Evolutionary conservation across 2,113 vertebrate genomes (phyloP).

Genomic region (Dipodomys spectabilis): DNA sequence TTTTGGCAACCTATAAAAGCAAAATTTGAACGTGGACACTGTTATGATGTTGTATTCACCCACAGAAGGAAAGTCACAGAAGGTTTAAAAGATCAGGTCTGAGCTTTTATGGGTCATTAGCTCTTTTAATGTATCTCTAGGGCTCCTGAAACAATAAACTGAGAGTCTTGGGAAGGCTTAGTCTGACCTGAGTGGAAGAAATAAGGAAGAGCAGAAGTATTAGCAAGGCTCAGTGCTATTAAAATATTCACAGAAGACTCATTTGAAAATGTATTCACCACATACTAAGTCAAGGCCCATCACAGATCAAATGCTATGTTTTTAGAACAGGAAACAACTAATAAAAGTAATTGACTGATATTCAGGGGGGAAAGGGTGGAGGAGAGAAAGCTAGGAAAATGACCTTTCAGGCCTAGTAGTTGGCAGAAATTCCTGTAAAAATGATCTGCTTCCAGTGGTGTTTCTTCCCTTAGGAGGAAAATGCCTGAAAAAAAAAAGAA

Average conservation of each 20-base stretch:
- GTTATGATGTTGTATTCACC: neutral
- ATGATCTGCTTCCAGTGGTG: conserved; percentile 23
- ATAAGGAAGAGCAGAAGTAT: conserved; percentile 57
- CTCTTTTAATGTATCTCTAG: conserved; percentile 66
- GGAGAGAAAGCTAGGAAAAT: conserved; percentile 56
- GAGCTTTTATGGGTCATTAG: conserved; percentile 70
- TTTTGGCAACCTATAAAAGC: conserved; percentile 31
- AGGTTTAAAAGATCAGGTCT: conserved; percentile 60
- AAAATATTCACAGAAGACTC: conserved; percentile 74
- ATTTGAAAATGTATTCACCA: conserved; percentile 71
- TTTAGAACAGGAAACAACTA: conserved; percentile 67
- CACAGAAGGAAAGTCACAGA: conserved; percentile 55
- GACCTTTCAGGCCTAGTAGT: conserved; percentile 42
- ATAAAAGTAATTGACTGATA: conserved; percentile 49
- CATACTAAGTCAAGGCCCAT: conserved; percentile 64
- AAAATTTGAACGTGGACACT: conserved; percentile 62
- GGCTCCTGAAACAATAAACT: conserved; percentile 62
- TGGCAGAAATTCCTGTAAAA: conserved; percentile 56
- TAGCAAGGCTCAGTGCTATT: conserved; percentile 58
- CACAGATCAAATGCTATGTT: conserved; percentile 75
- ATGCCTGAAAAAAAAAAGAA: neutral
- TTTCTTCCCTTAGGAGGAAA: conserved; percentile 26
- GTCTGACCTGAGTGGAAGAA: conserved; percentile 71
- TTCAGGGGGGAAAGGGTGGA: conserved; percentile 36
- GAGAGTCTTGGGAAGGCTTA: conserved; percentile 61